phyloP scores from a whole-genome alignment of 1,140 invertebrate species.

The Papilio xuthus region DNA sequence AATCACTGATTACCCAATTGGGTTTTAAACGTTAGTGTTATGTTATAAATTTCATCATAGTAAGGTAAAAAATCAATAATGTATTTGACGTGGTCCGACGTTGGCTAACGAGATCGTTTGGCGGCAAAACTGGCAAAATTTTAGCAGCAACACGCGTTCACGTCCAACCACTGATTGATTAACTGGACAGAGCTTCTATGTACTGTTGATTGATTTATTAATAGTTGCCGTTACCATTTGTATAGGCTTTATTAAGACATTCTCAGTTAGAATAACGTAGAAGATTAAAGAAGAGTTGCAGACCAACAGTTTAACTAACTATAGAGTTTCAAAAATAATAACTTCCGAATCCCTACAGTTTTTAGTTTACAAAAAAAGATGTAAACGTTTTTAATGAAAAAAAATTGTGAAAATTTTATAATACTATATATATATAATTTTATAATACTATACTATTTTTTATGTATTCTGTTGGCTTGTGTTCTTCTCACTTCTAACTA shows the following conservation, averaged over 20 bases:
- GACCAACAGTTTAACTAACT: too few species aligned
- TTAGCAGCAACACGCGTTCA: constrained; percentile 16
- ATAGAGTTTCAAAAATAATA: too few species aligned
- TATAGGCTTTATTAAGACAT: background rate
- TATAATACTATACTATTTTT: too few species aligned
- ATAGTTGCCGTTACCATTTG: background rate
- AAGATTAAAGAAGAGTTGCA: background rate
- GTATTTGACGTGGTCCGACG: background rate
- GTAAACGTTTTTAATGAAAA: too few species aligned
- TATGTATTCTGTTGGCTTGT: too few species aligned
- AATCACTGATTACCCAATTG: too few species aligned
- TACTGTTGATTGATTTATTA: background rate
- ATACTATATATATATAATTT: too few species aligned
- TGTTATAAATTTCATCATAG: background rate
- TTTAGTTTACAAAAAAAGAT: too few species aligned
- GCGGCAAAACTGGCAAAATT: constrained; percentile 23
- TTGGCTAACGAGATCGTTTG: background rate
- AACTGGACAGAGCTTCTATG: background rate
- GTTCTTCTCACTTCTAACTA: too few species aligned
- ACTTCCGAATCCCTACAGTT: too few species aligned
- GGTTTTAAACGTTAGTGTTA: background rate
- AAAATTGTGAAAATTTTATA: too few species aligned
- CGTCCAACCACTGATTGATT: constrained; percentile 14
- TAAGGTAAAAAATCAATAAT: background rate
- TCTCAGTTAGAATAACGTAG: background rate